A percentile compares a stretch with the other conserved stretches of the same genome.
These are phyloP conservation scores for Drosophila pseudoobscura DNA, from an alignment of 1,140 invertebrate species.

Conservation along the genomic window DNA sequence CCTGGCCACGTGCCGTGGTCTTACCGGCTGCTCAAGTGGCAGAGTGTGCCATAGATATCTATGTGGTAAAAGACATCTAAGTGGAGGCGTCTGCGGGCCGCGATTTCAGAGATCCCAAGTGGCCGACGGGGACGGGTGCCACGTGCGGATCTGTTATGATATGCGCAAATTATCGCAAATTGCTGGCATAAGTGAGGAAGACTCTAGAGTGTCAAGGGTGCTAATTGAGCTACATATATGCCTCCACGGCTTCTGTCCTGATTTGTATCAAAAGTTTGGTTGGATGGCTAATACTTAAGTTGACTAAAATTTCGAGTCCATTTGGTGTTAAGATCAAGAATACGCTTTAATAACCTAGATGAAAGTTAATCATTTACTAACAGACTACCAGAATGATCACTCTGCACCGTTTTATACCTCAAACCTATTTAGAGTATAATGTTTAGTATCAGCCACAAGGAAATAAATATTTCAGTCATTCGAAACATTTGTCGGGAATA, in stretches of 20 bases:
- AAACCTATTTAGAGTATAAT: too few species aligned
- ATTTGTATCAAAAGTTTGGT: neutral
- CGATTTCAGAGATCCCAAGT: constrained; percentile 32
- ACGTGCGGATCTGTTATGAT: constrained; percentile 69
- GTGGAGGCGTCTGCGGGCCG: neutral
- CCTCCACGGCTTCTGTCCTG: neutral
- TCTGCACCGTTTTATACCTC: too few species aligned
- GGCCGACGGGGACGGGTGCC: constrained; percentile 10
- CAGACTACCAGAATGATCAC: too few species aligned
- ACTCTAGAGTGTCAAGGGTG: constrained; percentile 31
- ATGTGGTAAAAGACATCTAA: constrained; percentile 4
- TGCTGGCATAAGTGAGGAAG: constrained; percentile 42
- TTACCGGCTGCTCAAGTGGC: constrained; percentile 64
- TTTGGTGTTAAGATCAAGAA: too few species aligned
- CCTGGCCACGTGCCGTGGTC: constrained; percentile 48
- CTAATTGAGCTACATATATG: constrained; percentile 49
- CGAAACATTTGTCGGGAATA: too few species aligned
- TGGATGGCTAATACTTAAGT: too few species aligned
- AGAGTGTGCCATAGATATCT: constrained; percentile 29
- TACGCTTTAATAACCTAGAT: too few species aligned
- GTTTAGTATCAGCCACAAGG: too few species aligned
- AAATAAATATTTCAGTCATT: too few species aligned
- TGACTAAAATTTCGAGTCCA: too few species aligned
- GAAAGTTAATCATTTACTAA: too few species aligned
- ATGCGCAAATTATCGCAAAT: constrained; percentile 49